A percentile compares a stretch with the other conserved stretches of the same genome.
phyloP scores from a whole-genome alignment of 2,797 vertebrate species.

The Nannoperca obscura region DNA sequence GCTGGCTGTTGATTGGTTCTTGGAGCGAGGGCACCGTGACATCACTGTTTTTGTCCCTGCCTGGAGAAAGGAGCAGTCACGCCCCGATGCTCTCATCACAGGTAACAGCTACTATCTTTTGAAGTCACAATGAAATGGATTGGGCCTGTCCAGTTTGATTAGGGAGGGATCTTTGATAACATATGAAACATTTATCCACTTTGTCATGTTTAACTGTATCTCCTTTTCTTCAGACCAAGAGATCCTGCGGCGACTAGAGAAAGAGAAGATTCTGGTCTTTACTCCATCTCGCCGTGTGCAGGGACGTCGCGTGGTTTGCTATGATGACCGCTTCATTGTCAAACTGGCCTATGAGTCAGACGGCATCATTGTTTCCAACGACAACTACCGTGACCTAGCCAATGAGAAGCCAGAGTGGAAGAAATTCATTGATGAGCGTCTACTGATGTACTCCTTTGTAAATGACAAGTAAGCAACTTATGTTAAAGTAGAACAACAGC shows the following conservation, averaged over 20 bases:
- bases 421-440: conserved; percentile 96
- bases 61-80: conserved; percentile 95
- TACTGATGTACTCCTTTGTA: conserved; percentile 99
- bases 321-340: conserved; percentile 97
- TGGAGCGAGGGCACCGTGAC: conserved; percentile 93
- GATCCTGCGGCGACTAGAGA: conserved; percentile 93
- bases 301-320: conserved; percentile 96
- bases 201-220: neutral
- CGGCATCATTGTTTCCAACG: conserved; percentile 98
- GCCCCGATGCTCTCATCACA: conserved; percentile 95
- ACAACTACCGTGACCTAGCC: conserved; percentile 97
- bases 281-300: conserved; percentile 96
- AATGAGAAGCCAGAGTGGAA: conserved; percentile 99
- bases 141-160: neutral
- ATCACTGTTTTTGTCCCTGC: conserved; percentile 96
- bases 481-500: neutral
- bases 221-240: conserved; percentile 90
- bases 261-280: conserved; percentile 97
- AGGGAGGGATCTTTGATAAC: neutral
- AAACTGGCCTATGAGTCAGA: conserved; percentile 97
- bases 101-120: conserved; percentile 79
- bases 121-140: neutral
- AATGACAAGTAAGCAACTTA: conserved; percentile 96
- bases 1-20: conserved; percentile 95
- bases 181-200: neutral